Conservation (phyloP, 2,888 invertebrate genomes). For the Drosophila pegasa region DNA sequence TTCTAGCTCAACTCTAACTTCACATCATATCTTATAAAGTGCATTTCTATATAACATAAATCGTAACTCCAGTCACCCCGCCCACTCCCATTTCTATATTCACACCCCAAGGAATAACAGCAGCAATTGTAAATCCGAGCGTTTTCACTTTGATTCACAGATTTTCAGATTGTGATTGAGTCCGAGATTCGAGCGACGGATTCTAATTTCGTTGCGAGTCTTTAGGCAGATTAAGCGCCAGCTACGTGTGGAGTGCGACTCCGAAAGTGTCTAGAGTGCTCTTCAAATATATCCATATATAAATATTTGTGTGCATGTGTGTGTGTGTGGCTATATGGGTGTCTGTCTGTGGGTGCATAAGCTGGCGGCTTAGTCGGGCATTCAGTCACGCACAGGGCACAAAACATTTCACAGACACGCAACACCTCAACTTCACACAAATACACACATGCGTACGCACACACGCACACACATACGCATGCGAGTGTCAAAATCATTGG, state of each 20-base stretch:
- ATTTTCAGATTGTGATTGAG: constrained; percentile 34
- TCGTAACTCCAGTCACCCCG: too few species aligned
- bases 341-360: constrained; percentile 13
- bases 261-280: background rate
- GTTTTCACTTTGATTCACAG: constrained; percentile 13
- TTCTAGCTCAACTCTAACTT: too few species aligned
- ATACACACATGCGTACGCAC: constrained; percentile 22
- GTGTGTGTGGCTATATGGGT: too few species aligned
- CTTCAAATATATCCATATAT: background rate
- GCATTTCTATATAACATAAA: too few species aligned
- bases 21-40: too few species aligned
- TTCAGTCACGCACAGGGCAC: constrained; percentile 72
- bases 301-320: background rate
- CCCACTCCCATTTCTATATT: background rate
- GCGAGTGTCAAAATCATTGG: constrained; percentile 33
- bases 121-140: constrained; percentile 27
- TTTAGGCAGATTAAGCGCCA: constrained; percentile 54
- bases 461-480: constrained; percentile 22
- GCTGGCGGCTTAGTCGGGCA: constrained; percentile 40
- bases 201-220: constrained; percentile 53
- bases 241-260: constrained; percentile 51
- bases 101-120: background rate
- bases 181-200: constrained; percentile 29
- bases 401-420: constrained; percentile 74
- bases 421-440: constrained; percentile 57